Percentiles rank a stretch among this genome's conserved stretches.
Conservation (phyloP, 2,113 vertebrate genomes). For the Phalacrocorax aristotelis region DNA sequence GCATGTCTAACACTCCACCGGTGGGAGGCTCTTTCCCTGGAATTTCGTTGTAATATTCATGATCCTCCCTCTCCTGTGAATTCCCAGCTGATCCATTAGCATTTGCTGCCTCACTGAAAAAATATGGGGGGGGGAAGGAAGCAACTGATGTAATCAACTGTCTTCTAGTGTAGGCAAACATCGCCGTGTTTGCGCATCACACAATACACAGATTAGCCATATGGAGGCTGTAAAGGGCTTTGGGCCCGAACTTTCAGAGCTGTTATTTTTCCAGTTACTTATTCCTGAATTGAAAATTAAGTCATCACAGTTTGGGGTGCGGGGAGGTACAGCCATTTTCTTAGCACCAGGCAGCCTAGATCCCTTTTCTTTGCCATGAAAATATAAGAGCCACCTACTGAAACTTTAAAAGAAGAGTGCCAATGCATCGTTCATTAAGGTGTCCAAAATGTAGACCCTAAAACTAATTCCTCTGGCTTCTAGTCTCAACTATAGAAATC, state of each 20-base stretch:
- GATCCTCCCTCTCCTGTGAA: constrained; percentile 61
- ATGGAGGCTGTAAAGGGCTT: constrained; percentile 15
- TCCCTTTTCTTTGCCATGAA: not conserved
- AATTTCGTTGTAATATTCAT: constrained; percentile 88
- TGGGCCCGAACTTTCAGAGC: not conserved
- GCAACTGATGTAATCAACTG: not conserved
- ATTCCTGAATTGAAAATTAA: not conserved
- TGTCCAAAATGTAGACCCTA: not conserved
- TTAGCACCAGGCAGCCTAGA: not conserved
- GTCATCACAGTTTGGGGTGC: not conserved
- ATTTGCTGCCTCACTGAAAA: constrained; percentile 68
- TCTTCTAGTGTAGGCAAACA: not conserved
- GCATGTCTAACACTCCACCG: constrained; percentile 75
- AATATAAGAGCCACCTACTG: not conserved
- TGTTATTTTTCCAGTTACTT: not conserved
- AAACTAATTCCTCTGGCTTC: not conserved
- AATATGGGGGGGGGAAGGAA: not conserved
- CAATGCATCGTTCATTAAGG: not conserved
- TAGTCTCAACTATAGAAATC: constrained; percentile 8
- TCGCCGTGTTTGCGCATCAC: not conserved
- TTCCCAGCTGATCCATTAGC: constrained; percentile 55
- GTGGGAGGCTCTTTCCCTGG: constrained; percentile 79
- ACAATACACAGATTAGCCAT: not conserved
- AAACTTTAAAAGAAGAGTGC: not conserved
- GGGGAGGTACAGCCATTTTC: not conserved